Percentiles rank a stretch among this genome's conserved stretches.
Conservation (phyloP, 2,888 invertebrate genomes). For the Mycalesis mineus region DNA sequence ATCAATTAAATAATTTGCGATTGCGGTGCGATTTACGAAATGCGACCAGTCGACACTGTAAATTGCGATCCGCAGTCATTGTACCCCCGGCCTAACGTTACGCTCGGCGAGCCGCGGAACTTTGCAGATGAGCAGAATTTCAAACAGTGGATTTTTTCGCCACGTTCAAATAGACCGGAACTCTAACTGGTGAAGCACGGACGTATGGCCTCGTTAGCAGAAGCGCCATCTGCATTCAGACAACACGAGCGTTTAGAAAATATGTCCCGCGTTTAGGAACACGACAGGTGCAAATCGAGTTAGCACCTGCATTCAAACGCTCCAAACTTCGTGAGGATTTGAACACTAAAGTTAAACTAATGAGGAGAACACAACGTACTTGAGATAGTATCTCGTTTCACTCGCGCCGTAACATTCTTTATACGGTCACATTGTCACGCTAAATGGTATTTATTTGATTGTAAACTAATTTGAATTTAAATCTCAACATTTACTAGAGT, state of each 20-base stretch:
- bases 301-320: conserved; percentile 9
- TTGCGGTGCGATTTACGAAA: not conserved
- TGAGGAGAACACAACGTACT: not conserved
- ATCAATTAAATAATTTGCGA: not conserved
- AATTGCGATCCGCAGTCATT: not conserved
- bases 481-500: not conserved
- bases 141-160: conserved; percentile 33
- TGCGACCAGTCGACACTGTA: not conserved
- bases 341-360: not conserved
- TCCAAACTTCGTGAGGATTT: not conserved
- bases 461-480: not conserved
- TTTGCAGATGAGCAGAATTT: conserved; percentile 33
- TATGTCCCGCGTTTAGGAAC: not conserved
- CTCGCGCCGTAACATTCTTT: not conserved
- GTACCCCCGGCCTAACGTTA: conserved; percentile 8
- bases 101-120: conserved; percentile 20
- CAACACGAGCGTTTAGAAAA: conserved; percentile 2
- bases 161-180: conserved; percentile 41
- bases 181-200: conserved; percentile 33
- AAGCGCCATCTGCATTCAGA: conserved; percentile 8
- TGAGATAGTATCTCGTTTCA: not conserved
- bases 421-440: conserved; percentile 1
- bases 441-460: not conserved
- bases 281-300: conserved; percentile 5
- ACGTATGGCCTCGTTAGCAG: conserved; percentile 28